Base-by-base conservation (phyloP, 2,888 invertebrate genomes). In the Tuta absoluta region DNA sequence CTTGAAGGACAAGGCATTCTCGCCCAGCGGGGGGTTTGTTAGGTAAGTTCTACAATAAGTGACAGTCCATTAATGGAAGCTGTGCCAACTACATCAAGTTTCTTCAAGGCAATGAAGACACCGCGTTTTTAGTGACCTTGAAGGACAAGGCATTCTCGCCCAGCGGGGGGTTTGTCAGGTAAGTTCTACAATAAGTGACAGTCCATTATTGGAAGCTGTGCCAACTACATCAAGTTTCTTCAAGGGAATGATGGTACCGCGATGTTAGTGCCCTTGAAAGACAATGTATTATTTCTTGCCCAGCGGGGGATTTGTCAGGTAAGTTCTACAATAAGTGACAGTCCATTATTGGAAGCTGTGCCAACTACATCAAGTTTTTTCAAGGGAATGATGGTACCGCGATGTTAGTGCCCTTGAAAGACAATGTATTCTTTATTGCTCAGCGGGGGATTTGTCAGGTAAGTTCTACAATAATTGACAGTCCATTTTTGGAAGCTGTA, bases 381-480 rank as follows among this genome's bases (percentile, higher is more conserved):
- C 84, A 85, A 72, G 85, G 81, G 10, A 63, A 77, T 8, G 74
- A 76, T 1, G 68, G 80, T 0, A 68, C 80, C 1, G 82, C 89
- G 10, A 23, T 84, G 28, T 71, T 90, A 5, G 79, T 90, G 59
- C 90, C 89, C 24, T 72, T 91, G 63, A 87, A 86, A 61, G 87
- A 87, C 66, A 85, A 83, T 66, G 82, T 89, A 0, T 88, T 88
- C 73, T n/a, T n/a, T n/a, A n/a, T 86, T 90, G 41, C 87, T 89
- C 64, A 74, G 83, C 63, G 91, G 91, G 63, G 90, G 90, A 69
- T 90, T 87, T 71, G 85, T 91, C 63, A 88, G 89, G 90, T 90
- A 72, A 72, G 68, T 57, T 33, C 0, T 17, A 5, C n/a, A 14
- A 14, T 41, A 8, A n/a, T n/a, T n/a, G n/a, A n/a, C n/a, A n/a